Evolutionary conservation across 2,113 vertebrate species (phyloP).

Genomic region (Tragelaphus buxtoni): DNA sequence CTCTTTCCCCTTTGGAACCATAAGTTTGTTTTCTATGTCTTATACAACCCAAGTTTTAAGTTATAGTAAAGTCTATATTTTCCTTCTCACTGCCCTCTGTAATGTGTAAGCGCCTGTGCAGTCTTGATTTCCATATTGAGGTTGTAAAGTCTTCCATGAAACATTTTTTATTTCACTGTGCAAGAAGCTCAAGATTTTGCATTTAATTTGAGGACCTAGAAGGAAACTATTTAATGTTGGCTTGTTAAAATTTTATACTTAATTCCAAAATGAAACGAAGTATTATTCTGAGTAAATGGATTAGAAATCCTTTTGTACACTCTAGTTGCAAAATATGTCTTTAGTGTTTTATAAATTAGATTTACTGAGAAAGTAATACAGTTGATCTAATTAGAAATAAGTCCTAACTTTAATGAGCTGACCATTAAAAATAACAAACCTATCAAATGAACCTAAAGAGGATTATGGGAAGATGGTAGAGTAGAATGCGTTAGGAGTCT

Average conservation of each 20-base stretch:
- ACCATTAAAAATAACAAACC: conserved; percentile 11
- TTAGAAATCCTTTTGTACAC: not conserved
- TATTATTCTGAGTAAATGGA: not conserved
- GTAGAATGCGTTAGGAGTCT: not conserved
- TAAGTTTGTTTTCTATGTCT: not conserved
- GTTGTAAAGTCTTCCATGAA: conserved; percentile 14
- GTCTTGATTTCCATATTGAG: not conserved
- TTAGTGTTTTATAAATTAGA: conserved; percentile 16
- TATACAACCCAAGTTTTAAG: not conserved
- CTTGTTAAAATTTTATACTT: conserved; percentile 7
- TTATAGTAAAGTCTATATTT: not conserved
- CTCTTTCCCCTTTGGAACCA: not conserved
- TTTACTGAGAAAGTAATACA: conserved; percentile 30
- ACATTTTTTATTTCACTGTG: not conserved
- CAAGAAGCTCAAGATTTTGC: not conserved
- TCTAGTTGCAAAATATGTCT: not conserved
- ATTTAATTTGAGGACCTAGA: not conserved
- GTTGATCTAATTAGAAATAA: conserved; percentile 33
- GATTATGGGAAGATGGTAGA: not conserved
- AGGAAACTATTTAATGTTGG: not conserved
- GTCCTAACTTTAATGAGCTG: not conserved
- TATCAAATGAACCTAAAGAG: not conserved
- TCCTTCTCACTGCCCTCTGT: not conserved
- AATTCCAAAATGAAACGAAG: conserved; percentile 22
- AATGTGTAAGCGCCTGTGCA: not conserved